A percentile compares a stretch with the other conserved stretches of the same genome.
Conservation (phyloP, 2,113 vertebrate genomes). For the Tyrannus savana region DNA sequence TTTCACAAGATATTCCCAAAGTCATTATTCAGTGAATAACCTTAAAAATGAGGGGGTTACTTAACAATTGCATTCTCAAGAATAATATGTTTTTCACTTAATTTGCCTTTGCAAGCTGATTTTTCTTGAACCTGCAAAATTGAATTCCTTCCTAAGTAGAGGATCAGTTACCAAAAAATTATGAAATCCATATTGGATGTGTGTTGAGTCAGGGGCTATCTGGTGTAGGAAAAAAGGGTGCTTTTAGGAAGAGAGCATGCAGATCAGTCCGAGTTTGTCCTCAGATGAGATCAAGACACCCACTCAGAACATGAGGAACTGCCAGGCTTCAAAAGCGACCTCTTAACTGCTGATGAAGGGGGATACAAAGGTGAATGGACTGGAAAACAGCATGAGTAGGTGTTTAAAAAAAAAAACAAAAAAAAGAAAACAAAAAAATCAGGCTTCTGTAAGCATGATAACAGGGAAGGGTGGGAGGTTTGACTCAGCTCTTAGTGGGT, state of each 20-base stretch:
- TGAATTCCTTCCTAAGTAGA: background rate
- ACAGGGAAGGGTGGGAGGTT: background rate
- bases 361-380: background rate
- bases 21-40: slow-evolving; percentile 14
- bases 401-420: background rate
- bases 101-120: background rate
- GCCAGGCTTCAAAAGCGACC: background rate
- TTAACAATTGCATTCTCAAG: background rate
- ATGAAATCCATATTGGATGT: background rate
- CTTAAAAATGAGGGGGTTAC: slow-evolving; percentile 9
- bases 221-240: background rate
- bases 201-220: background rate
- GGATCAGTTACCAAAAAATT: background rate
- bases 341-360: background rate
- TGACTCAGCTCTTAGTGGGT: background rate
- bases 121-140: slow-evolving; percentile 9
- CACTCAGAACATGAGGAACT: background rate
- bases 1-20: background rate
- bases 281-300: background rate
- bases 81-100: background rate
- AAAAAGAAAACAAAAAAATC: no score
- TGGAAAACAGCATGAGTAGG: background rate
- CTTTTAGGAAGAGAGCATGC: background rate
- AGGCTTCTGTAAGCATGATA: background rate
- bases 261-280: background rate